These are phyloP conservation scores for Neosilurus mollespiculum DNA, from an alignment of 2,797 vertebrate genomes.

Conservation along the genomic window DNA sequence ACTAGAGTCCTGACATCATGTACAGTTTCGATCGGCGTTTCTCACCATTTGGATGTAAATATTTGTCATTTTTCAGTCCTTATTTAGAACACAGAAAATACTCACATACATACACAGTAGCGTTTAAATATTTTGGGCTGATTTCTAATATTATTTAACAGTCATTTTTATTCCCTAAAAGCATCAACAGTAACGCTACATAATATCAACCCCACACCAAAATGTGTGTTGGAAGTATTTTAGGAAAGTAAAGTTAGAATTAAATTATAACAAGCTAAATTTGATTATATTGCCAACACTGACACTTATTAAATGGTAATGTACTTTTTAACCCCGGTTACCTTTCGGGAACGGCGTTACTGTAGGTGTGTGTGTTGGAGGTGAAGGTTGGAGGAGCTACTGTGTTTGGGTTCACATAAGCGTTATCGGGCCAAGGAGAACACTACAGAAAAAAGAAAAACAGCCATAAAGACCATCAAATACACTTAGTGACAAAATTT, in stretches of 20 bases:
- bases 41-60: neutral
- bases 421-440: slow-evolving; percentile 88
- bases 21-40: neutral
- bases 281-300: neutral
- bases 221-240: neutral
- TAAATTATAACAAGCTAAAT: neutral
- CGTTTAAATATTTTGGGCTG: neutral
- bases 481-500: neutral
- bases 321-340: slow-evolving; percentile 11
- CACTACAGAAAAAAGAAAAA: slow-evolving; percentile 71
- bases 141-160: neutral
- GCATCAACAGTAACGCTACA: neutral
- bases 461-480: neutral
- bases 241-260: too few relatives aligned
- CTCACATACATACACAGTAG: neutral
- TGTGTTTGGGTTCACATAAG: slow-evolving; percentile 78
- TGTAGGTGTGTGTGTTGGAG: slow-evolving; percentile 80
- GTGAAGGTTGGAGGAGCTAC: slow-evolving; percentile 84
- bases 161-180: neutral
- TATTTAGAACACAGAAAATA: neutral
- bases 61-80: neutral
- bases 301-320: neutral
- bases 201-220: neutral
- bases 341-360: slow-evolving; percentile 56
- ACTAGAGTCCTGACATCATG: neutral